Percentiles rank a stretch among this genome's conserved stretches.
Conservation (phyloP, 1,140 invertebrate species). For the Drosophila auraria region DNA sequence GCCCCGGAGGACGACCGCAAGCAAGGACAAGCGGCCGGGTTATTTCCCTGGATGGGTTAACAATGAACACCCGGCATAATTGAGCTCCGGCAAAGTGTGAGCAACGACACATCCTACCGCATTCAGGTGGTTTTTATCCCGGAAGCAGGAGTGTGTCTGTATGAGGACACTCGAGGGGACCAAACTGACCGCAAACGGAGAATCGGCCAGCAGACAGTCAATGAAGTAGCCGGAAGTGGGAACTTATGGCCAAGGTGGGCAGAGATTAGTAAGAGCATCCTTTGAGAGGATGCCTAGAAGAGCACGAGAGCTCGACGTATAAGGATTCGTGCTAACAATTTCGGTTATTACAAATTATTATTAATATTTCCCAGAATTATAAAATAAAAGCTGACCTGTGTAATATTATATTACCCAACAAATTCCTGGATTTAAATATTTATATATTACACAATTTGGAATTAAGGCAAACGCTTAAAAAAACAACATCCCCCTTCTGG, state of each 20-base stretch:
- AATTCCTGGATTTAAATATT: constrained; percentile 1
- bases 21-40: constrained; percentile 10
- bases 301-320: too few relatives aligned
- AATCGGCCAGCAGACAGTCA: background rate
- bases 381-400: background rate
- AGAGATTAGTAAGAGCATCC: background rate
- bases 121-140: constrained; percentile 13
- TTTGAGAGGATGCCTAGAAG: too few relatives aligned
- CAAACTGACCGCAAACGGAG: constrained; percentile 36
- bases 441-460: background rate
- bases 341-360: background rate
- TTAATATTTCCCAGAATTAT: background rate
- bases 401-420: background rate
- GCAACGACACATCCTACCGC: constrained; percentile 11
- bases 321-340: too few relatives aligned
- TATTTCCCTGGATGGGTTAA: constrained; percentile 35
- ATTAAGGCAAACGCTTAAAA: background rate
- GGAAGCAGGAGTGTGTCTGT: constrained; percentile 7
- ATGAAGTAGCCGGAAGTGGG: background rate
- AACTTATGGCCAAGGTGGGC: background rate
- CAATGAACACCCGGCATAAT: constrained; percentile 57
- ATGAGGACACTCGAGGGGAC: background rate
- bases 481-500: background rate
- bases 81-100: constrained; percentile 32
- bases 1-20: constrained; percentile 29